Evolutionary conservation across 35 echinoderm and acorn worm genomes (phyloP), one percentile per base, ranked within the genome.

Genomic region (Lytechinus variegatus): DNA sequence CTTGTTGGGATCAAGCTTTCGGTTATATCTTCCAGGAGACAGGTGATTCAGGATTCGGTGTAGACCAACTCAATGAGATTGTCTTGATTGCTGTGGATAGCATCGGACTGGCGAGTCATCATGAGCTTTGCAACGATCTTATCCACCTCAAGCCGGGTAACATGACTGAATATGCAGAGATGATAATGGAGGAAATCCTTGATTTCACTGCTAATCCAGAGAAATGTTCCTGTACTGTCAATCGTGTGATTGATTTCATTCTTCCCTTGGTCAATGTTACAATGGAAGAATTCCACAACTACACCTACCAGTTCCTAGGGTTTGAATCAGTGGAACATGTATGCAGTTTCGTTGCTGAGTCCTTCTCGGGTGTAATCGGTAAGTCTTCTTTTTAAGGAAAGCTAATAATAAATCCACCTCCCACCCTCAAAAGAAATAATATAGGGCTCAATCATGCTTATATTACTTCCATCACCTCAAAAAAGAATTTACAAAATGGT

Each of bases 1-100:
- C 92, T 54, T 93, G 92, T 57, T 93, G 92, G 92, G 92, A 93
- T 57, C 29, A 93, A 27, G 53, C 57, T 27, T 93, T 93, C 52
- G 57, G 24, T n/a, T 4, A 27, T 28, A 53, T 93, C 53, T 57
- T 93, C 55, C 28, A 53, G 29, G 29, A 10, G 9, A 10, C 29
- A 9, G 92, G 57, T 8, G 92, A 55, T 19, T 54, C 52, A 5
- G 52, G 5, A 33, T 93, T 93, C 57, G 92, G 92, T 27, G 24
- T 56, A 11, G 28, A 93, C 13, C 53, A 93, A 54, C n/a, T 93
- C 55, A 93, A 93, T 54, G 92, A 93, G 54, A 27, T 93, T 14
- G 54, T 93, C 53, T 14, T 12, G 52, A 54, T 93, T 57, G 92
- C 92, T 33, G 27, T 57, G 54, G 11, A 57, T 10, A 54, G n/a